Evolutionary conservation across 2,888 invertebrate genomes (phyloP), one percentile per base, ranked within the genome.

Genomic region (Sclerodermus sp.): DNA sequence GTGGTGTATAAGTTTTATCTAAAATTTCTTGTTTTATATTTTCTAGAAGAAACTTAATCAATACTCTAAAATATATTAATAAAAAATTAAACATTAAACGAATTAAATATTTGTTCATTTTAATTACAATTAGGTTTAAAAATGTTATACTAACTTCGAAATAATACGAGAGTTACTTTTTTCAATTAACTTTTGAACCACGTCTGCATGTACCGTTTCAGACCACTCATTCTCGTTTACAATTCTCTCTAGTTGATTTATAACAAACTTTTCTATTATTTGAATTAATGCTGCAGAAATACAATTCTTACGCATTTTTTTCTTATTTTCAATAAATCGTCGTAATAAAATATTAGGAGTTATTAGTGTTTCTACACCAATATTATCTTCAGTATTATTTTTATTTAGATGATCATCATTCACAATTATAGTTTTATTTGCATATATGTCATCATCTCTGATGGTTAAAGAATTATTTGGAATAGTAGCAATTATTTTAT

Each of bases 1-100:
- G 80, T 9, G 80, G 79, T 30, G 77, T 76, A 51, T 75, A 63
- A 43, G 70, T 68, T 16, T 57, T 72, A 53, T 80, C 79, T 6
- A 79, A 60, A 40, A 57, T 55, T 52, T 76, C 71, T n/a, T 2
- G 23, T 14, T 38, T 9, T 5, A 15, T n/a, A 16, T 32, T 32
- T 17, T 43, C 13, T 14, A 12, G 13, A 30, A 15, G 9, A 13
- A 14, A 14, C 3, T 17, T 10, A 32, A 43, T 10, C n/a, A 16
- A 29, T 8, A 1, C 10, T 18, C 30, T 41, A 29, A 4, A 34
- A 34, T n/a, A 8, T n/a, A n/a, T n/a, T n/a, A n/a, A n/a, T n/a
- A n/a, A n/a, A 34, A 12, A 34, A 34, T 12, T 4, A 34, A 34
- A 8, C 4, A 34, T 34, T 34, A 34, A 12, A 8, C 10, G n/a